These are phyloP conservation scores for Gallinago paraguaiae DNA, from an alignment of 2,113 vertebrate species.

Conservation along the genomic window DNA sequence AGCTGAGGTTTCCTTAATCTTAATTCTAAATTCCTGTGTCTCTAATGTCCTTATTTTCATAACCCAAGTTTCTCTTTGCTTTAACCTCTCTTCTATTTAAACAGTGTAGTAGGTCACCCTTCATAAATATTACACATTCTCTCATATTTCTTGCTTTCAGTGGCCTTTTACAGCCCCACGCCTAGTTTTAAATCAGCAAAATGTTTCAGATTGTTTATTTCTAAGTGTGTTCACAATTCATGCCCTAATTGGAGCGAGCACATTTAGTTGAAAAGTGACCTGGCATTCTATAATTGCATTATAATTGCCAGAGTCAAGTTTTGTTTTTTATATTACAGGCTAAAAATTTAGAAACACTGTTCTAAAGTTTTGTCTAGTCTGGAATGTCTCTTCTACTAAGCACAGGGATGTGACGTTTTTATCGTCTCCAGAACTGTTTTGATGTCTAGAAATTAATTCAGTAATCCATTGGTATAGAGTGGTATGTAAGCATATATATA, in stretches of 20 bases:
- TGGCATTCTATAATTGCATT: not conserved
- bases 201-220: not conserved
- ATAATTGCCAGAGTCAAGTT: not conserved
- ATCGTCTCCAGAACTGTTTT: not conserved
- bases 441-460: not conserved
- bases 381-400: not conserved
- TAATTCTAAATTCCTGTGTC: not conserved
- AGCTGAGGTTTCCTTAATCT: not conserved
- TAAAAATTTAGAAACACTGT: not conserved
- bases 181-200: not conserved
- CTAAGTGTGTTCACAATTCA: not conserved
- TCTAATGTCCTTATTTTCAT: constrained; percentile 12
- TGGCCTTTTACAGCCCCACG: not conserved
- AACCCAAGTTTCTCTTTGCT: not conserved
- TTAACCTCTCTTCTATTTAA: not conserved
- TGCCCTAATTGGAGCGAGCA: not conserved
- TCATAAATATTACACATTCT: not conserved
- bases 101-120: not conserved
- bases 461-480: not conserved
- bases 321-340: not conserved
- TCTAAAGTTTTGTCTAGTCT: not conserved
- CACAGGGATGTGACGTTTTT: not conserved
- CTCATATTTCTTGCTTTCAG: not conserved
- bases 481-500: not conserved
- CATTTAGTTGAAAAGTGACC: not conserved